Conservation (phyloP, 2,797 vertebrate species). For the Anomalospiza imberbis region DNA sequence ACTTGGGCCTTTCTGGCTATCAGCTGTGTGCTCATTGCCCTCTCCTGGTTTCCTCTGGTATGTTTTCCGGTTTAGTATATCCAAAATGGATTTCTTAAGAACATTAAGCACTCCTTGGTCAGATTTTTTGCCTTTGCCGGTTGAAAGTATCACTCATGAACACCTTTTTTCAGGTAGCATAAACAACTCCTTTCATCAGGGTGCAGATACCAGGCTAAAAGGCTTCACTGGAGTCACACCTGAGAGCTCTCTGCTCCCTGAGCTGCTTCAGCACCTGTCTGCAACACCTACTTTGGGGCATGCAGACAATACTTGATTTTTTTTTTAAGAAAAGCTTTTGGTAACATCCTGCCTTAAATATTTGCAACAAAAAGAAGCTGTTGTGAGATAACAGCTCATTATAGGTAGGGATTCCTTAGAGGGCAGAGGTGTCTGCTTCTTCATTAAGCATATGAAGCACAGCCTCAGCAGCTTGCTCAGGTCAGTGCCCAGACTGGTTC, state of each 20-base stretch:
- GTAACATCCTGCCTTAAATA: neutral
- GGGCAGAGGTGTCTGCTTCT: neutral
- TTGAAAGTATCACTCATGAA: fast-evolving
- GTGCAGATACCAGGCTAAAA: neutral
- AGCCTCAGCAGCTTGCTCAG: neutral
- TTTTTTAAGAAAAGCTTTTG: neutral
- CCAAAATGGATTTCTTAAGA: neutral
- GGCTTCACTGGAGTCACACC: neutral
- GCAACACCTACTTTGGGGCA: fast-evolving
- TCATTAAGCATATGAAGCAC: neutral
- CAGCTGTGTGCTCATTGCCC: slow-evolving; percentile 64
- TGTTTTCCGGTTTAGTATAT: neutral
- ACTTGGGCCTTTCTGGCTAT: neutral
- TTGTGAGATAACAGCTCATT: neutral
- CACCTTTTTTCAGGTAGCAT: neutral
- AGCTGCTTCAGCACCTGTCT: neutral
- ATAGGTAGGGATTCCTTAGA: neutral
- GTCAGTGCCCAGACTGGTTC: neutral
- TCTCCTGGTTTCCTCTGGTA: slow-evolving; percentile 71
- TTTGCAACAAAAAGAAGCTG: neutral
- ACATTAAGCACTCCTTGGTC: neutral
- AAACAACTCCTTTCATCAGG: neutral
- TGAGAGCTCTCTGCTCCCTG: neutral
- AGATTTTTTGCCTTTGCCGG: neutral
- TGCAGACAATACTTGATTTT: neutral